Conservation (phyloP, 2,113 vertebrate genomes). For the Myotis yumanensis region DNA sequence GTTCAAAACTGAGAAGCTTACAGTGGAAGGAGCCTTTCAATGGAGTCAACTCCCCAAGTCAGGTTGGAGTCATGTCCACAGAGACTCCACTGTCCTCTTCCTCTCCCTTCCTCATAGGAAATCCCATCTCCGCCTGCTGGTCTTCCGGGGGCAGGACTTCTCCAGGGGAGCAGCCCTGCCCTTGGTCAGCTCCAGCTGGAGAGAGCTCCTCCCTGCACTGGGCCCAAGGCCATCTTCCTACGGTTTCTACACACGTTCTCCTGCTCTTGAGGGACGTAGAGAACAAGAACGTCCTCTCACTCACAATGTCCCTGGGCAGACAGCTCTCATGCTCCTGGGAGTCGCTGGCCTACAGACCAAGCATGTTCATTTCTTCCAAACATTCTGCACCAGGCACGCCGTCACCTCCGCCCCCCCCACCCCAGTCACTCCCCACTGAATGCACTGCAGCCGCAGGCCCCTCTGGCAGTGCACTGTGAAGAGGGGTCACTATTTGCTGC, state of each 20-base stretch:
- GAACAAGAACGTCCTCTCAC: not conserved
- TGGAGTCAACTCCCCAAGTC: not conserved
- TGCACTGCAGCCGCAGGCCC: not conserved
- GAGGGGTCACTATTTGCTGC: not conserved
- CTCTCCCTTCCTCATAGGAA: not conserved
- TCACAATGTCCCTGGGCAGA: not conserved
- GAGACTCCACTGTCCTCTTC: not conserved
- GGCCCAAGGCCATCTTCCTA: not conserved
- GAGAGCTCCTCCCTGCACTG: not conserved
- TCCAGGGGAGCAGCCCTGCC: accelerated
- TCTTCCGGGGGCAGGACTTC: not conserved
- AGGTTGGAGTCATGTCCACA: not conserved
- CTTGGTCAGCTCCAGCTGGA: not conserved
- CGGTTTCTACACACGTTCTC: not conserved
- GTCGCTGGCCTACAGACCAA: not conserved
- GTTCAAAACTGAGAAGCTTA: not conserved
- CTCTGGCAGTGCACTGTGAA: not conserved
- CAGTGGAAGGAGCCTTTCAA: not conserved
- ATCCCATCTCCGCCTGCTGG: not conserved
- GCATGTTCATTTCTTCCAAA: not conserved
- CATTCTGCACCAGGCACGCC: not conserved
- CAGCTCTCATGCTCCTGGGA: too few species aligned
- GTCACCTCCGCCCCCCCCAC: not conserved
- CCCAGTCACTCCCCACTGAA: not conserved
- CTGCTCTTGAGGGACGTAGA: not conserved